A percentile compares a stretch with the other conserved stretches of the same genome.
Conservation (phyloP, 2,113 vertebrate species). For the Callionymus lyra region DNA sequence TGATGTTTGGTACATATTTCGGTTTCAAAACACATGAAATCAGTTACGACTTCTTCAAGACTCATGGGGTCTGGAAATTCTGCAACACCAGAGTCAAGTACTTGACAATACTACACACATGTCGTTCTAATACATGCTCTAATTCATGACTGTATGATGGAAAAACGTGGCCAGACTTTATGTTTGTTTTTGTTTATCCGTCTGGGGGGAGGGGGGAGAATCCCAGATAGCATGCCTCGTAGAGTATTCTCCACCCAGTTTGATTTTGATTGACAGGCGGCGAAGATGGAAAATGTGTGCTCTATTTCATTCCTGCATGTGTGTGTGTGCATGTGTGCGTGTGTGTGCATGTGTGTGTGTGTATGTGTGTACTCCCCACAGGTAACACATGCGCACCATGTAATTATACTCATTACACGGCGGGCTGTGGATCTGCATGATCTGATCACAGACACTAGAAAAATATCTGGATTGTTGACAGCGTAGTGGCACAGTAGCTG, state of each 20-base stretch:
- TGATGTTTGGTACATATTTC: too few relatives aligned
- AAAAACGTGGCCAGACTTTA: too few relatives aligned
- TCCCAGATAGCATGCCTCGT: too few relatives aligned
- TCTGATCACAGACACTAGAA: slow-evolving; percentile 48
- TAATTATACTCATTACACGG: slow-evolving; percentile 70
- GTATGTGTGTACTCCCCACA: slow-evolving; percentile 32
- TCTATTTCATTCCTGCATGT: slow-evolving; percentile 13
- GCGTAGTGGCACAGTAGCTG: slow-evolving; percentile 53
- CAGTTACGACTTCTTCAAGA: too few relatives aligned
- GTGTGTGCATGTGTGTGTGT: slow-evolving; percentile 17
- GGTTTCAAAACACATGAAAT: too few relatives aligned
- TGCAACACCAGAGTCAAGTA: too few relatives aligned
- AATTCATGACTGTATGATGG: too few relatives aligned
- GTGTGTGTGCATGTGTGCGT: slow-evolving; percentile 7
- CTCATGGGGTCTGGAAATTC: too few relatives aligned
- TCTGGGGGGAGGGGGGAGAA: too few relatives aligned
- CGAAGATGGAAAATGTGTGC: slow-evolving; percentile 25
- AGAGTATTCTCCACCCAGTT: slow-evolving; percentile 6
- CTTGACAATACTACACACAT: too few relatives aligned
- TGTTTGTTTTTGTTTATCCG: too few relatives aligned
- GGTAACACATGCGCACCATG: slow-evolving; percentile 66
- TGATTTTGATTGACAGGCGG: slow-evolving; percentile 62
- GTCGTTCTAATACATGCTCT: too few relatives aligned
- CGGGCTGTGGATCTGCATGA: slow-evolving; percentile 54
- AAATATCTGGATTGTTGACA: slow-evolving; percentile 63